Evolutionary conservation across 1,140 invertebrate species (phyloP), one percentile per base, ranked within the genome.

Genomic region (Drosophila pallidifrons): DNA sequence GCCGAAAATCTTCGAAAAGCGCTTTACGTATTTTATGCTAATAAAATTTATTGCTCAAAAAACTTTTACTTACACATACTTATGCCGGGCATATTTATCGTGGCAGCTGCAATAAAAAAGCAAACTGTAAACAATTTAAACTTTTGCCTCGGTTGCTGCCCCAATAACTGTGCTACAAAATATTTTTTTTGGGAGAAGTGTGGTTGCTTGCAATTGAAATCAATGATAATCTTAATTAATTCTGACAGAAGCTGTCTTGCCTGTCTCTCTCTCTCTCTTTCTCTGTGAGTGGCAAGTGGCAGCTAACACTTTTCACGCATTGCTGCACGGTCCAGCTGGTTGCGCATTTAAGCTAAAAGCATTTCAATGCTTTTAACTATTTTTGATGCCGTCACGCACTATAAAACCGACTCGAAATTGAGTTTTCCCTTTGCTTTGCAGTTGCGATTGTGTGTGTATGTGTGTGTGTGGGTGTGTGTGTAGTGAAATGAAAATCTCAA

Each of bases 331-430:
- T 28, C 46, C 28, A 66, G 70, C 66, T 77, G 59, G 47, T 43
- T 71, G 59, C 60, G 73, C 74, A 78, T 83, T 88, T 83, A 57
- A 71, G 80, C 78, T 89, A 89, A 88, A 89, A 88, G 85, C 85
- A 78, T 89, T 88, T 79, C 77, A 89, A 83, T 89, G 81, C 80
- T 89, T 66, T 83, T 89, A 83, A 89, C 85, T 85, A 81, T 83
- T 88, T 89, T 79, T 89, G 66, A 89, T 85, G 68, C 71, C 78
- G 75, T 69, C 81, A 89, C 85, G 85, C 85, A 89, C 85, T 81
- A 83, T 89, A 89, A 89, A 89, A 76, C 65, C 15, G 8, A 41
- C 15, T 61, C 20, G 54, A 66, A 43, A 65, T 64, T 30, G 47
- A 20, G 32, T 60, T 41, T 58, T 20, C 16, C 32, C 20, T n/a